These are phyloP conservation scores for Cossypha dichroa DNA, from an alignment of 2,797 vertebrate species.

Conservation along the genomic window DNA sequence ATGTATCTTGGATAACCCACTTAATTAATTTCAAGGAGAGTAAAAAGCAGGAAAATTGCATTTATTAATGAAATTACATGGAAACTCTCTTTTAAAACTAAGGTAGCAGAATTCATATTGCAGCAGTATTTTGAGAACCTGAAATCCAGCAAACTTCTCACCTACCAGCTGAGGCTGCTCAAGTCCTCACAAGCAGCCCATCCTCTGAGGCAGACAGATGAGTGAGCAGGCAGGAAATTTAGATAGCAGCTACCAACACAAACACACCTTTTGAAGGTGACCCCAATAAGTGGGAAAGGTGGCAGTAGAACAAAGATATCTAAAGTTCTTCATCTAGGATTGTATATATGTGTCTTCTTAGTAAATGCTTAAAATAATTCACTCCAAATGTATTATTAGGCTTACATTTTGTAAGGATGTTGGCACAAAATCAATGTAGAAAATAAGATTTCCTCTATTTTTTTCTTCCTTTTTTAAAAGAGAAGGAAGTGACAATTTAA, in stretches of 20 bases:
- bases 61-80: background rate
- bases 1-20: background rate
- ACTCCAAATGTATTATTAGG: fast-evolving
- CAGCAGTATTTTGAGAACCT: background rate
- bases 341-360: background rate
- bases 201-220: fast-evolving
- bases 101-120: background rate
- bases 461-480: fast-evolving
- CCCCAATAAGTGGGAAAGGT: background rate
- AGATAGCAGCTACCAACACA: background rate
- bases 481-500: background rate
- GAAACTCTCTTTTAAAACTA: background rate
- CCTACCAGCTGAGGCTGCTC: background rate
- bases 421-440: background rate
- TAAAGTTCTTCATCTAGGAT: background rate
- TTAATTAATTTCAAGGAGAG: background rate
- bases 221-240: background rate
- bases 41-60: background rate
- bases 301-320: background rate
- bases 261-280: background rate
- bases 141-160: background rate
- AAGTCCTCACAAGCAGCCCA: background rate
- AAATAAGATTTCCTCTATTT: background rate
- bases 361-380: background rate
- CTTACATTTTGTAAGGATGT: background rate